These are phyloP conservation scores for Arge pagana DNA, from an alignment of 2,888 invertebrate genomes.

Conservation along the genomic window DNA sequence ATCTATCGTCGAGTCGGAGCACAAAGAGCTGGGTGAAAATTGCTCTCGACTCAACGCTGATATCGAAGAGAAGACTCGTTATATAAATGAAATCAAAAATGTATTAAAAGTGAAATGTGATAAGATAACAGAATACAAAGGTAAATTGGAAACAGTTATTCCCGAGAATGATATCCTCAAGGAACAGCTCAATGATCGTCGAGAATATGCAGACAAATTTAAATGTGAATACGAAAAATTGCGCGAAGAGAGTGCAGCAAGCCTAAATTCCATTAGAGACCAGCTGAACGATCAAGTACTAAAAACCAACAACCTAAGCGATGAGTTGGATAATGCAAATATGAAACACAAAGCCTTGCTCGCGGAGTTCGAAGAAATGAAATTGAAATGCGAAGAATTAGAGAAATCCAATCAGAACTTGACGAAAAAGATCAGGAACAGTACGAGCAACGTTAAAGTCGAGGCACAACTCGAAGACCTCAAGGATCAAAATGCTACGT, in stretches of 20 bases:
- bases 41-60: conserved; percentile 56
- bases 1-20: conserved; percentile 54
- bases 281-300: conserved; percentile 43
- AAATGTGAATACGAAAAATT: conserved; percentile 52
- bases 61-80: conserved; percentile 50
- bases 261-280: conserved; percentile 38
- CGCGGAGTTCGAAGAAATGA: conserved; percentile 58
- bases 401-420: conserved; percentile 58
- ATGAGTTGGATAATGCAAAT: conserved; percentile 53
- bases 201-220: conserved; percentile 46
- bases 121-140: conserved; percentile 54
- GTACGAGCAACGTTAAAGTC: conserved; percentile 57
- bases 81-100: conserved; percentile 49
- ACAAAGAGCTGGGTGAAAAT: conserved; percentile 51
- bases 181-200: conserved; percentile 40
- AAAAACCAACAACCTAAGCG: conserved; percentile 48
- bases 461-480: conserved; percentile 49
- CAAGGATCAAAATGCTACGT: conserved; percentile 43
- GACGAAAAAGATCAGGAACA: conserved; percentile 56
- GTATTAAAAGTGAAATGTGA: conserved; percentile 50
- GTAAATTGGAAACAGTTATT: conserved; percentile 42
- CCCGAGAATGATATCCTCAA: conserved; percentile 46
- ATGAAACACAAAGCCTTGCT: conserved; percentile 59
- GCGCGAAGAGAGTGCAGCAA: conserved; percentile 54
- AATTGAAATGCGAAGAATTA: conserved; percentile 60